Percentiles rank a stretch among this genome's conserved stretches.
Conservation (phyloP, 2,113 vertebrate species). For the Crotalus helleri region DNA sequence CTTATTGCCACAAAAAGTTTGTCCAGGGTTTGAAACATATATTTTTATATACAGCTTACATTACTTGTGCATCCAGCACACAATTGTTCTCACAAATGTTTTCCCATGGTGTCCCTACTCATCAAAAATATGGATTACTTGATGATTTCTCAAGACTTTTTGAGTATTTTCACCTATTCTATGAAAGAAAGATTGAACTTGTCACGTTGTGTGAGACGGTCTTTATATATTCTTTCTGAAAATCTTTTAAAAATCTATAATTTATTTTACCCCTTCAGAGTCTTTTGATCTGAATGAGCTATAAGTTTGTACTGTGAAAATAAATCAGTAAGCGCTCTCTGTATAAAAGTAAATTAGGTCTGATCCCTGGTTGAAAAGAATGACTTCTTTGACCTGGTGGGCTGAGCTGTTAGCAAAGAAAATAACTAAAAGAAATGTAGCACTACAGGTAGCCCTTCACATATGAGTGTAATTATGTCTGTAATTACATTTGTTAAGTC, state of each 20-base stretch:
- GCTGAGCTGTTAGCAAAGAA: background rate
- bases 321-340: background rate
- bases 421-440: background rate
- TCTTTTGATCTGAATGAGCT: background rate
- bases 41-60: background rate
- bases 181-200: background rate
- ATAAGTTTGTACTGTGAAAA: background rate
- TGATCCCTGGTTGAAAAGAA: background rate
- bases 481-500: background rate
- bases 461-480: background rate
- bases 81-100: background rate
- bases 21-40: background rate
- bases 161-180: background rate
- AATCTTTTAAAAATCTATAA: background rate
- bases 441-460: background rate
- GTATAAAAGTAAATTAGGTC: background rate
- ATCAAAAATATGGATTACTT: background rate
- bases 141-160: background rate
- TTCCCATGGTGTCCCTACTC: background rate
- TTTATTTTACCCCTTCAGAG: background rate
- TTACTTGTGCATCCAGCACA: background rate
- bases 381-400: background rate
- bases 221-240: background rate
- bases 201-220: background rate
- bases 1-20: background rate